Conservation (phyloP, 2,113 vertebrate species). For the Aegotheles bennettii region DNA sequence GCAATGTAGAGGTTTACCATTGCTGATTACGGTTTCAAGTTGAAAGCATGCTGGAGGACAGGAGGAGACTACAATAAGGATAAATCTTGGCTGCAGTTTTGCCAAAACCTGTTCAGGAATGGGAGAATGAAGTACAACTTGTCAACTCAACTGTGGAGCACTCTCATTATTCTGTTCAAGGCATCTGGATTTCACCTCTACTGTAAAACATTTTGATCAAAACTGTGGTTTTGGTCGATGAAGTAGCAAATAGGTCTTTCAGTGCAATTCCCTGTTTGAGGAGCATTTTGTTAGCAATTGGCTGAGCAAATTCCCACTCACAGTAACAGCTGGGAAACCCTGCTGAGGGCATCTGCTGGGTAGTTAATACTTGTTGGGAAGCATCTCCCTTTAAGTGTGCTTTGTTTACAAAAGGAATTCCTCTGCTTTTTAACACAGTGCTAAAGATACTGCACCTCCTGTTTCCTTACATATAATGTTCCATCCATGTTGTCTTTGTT, state of each 20-base stretch:
- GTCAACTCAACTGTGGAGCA: background rate
- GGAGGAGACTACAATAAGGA: background rate
- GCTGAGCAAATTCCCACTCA: constrained; percentile 26
- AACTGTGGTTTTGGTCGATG: background rate
- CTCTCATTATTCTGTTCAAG: background rate
- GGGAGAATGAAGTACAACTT: background rate
- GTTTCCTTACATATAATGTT: constrained; percentile 49
- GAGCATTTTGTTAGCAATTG: constrained; percentile 29
- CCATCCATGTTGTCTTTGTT: background rate
- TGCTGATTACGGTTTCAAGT: background rate
- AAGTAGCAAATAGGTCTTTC: constrained; percentile 22
- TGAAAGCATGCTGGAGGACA: background rate
- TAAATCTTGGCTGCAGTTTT: background rate
- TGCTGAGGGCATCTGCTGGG: constrained; percentile 62
- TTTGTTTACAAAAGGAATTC: constrained; percentile 61
- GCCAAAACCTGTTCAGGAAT: background rate
- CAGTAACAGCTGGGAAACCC: constrained; percentile 53
- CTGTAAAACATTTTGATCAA: background rate
- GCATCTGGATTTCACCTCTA: background rate
- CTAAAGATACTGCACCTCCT: constrained; percentile 41
- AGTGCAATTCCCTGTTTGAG: background rate
- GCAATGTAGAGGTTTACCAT: background rate
- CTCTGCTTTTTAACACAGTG: background rate
- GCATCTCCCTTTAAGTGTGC: background rate
- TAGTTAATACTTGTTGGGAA: constrained; percentile 49